Evolutionary conservation across 2,797 vertebrate genomes (phyloP).

Genomic region (Varecia variegata): DNA sequence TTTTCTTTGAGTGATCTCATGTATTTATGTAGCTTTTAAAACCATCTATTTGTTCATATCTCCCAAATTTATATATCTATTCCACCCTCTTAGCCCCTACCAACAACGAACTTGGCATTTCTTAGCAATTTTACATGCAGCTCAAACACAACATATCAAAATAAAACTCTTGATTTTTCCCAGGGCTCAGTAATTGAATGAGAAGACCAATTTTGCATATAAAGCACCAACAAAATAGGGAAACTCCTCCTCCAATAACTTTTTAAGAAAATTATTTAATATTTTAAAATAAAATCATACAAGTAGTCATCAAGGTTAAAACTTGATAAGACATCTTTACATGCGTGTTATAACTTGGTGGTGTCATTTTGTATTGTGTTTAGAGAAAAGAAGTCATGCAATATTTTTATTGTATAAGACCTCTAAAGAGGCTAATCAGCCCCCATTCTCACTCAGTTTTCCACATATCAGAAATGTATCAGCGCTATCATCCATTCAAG

Average conservation of each 20-base stretch:
- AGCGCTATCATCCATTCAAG: not conserved
- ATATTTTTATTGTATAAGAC: not conserved
- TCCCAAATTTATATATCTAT: not conserved
- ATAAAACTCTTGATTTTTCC: not conserved
- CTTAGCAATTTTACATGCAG: not conserved
- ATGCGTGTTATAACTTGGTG: not conserved
- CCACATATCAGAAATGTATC: not conserved
- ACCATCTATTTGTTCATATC: not conserved
- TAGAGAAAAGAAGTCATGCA: not conserved
- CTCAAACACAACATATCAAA: not conserved
- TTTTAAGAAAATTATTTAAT: not conserved
- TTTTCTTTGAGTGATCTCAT: not conserved
- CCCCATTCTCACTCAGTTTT: not conserved
- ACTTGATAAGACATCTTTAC: not conserved
- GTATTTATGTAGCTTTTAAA: slow-evolving; percentile 4
- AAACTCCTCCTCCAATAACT: not conserved
- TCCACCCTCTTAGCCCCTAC: not conserved
- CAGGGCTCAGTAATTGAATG: not conserved
- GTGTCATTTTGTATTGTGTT: not conserved
- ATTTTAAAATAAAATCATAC: not conserved
- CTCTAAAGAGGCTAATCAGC: not conserved
- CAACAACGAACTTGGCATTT: not conserved
- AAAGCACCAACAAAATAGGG: not conserved
- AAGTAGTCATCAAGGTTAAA: not conserved
- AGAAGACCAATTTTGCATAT: not conserved